These are phyloP conservation scores for Thera britannica DNA, from an alignment of 2,888 invertebrate species.

Conservation along the genomic window DNA sequence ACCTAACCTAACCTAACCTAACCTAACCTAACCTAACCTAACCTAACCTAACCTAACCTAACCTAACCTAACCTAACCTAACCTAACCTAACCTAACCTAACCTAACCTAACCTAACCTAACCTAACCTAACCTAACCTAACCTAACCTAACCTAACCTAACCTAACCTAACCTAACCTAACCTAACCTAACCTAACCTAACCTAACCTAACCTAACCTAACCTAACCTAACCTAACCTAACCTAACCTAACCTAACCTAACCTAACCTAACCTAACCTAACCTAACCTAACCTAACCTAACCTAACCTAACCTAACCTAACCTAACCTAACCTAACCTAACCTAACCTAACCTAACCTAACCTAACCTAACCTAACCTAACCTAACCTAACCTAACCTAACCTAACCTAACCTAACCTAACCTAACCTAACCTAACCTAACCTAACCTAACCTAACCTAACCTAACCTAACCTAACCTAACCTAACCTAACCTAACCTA, in stretches of 20 bases:
- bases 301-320: slow-evolving; percentile 23
- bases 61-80: slow-evolving; percentile 32
- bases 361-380: slow-evolving; percentile 4
- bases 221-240: no score
- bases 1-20: slow-evolving; percentile 36
- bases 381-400: no score
- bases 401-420: slow-evolving; percentile 15
- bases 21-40: slow-evolving; percentile 33
- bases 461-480: slow-evolving; percentile 37
- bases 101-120: slow-evolving; percentile 38
- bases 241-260: slow-evolving; percentile 1
- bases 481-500: slow-evolving; percentile 29
- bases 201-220: slow-evolving; percentile 10
- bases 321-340: slow-evolving; percentile 29
- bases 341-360: slow-evolving; percentile 10
- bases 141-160: slow-evolving; percentile 28
- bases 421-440: slow-evolving; percentile 33
- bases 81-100: slow-evolving; percentile 34
- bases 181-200: no score
- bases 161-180: slow-evolving; percentile 32
- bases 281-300: slow-evolving; percentile 19
- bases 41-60: slow-evolving; percentile 36
- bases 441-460: slow-evolving; percentile 33
- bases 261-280: slow-evolving; percentile 31
- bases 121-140: slow-evolving; percentile 33